Evolutionary conservation across 2,113 vertebrate genomes (phyloP).

Genomic region (Petrocephalus zakoni): DNA sequence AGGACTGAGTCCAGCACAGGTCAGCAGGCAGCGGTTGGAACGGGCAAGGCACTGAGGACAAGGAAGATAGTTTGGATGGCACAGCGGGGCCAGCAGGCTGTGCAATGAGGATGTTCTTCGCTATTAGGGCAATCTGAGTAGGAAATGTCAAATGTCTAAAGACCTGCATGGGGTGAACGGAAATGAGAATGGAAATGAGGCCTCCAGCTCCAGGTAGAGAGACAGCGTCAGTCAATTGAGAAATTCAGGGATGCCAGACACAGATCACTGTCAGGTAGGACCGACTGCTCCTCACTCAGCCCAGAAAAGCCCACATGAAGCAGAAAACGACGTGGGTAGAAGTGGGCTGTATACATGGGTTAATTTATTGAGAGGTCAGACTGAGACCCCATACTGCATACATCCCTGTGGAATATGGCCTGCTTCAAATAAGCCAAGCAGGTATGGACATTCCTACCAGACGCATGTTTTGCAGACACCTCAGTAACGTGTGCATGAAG

Average conservation of each 20-base stretch:
- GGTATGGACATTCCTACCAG: neutral
- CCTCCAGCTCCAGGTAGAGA: neutral
- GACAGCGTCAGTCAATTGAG: neutral
- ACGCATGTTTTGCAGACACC: neutral
- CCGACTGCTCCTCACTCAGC: neutral
- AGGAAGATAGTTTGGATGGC: neutral
- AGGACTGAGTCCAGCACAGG: neutral
- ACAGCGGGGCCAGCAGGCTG: neutral
- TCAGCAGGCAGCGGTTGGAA: neutral
- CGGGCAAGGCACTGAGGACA: neutral
- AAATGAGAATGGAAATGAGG: neutral
- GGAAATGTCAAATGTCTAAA: neutral
- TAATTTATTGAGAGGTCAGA: neutral
- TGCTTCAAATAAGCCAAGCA: neutral
- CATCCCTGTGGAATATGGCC: neutral
- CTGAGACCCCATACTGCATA: neutral
- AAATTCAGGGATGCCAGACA: neutral
- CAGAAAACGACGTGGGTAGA: neutral
- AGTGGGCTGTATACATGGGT: neutral
- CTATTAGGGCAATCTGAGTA: neutral
- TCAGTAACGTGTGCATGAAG: neutral
- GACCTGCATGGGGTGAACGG: neutral
- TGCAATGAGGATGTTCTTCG: neutral
- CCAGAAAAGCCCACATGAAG: neutral
- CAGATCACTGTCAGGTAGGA: neutral